Conservation (phyloP, 2,888 invertebrate species). For the Parochlus steinenii region DNA sequence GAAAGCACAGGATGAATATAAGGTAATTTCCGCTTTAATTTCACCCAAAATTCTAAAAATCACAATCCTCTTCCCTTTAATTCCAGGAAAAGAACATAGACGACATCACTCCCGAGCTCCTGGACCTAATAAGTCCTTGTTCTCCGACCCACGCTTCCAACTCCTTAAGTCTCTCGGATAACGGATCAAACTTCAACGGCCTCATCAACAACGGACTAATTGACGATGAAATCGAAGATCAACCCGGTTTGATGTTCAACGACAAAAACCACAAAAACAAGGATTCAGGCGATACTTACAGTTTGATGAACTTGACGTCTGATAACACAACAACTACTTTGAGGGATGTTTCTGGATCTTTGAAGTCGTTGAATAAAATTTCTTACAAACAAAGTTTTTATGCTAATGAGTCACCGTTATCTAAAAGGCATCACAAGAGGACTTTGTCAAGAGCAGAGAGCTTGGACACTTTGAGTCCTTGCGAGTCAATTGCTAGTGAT, state of each 20-base stretch:
- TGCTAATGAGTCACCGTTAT: conserved; percentile 24
- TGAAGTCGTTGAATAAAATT: conserved; percentile 4
- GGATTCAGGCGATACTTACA: not conserved
- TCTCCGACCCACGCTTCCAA: conserved; percentile 66
- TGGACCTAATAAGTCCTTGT: conserved; percentile 37
- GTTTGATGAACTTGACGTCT: conserved; percentile 1
- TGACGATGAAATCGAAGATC: conserved; percentile 84
- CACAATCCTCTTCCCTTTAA: conserved; percentile 31
- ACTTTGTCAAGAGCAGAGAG: conserved; percentile 47
- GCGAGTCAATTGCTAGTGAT: conserved; percentile 69
- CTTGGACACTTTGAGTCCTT: conserved; percentile 66
- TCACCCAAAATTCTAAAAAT: conserved; percentile 15
- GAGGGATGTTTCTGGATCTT: conserved; percentile 9
- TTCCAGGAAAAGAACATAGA: conserved; percentile 29
- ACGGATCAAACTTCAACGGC: conserved; percentile 36
- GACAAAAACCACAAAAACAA: conserved; percentile 31
- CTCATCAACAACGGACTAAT: conserved; percentile 50
- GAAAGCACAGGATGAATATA: conserved; percentile 14
- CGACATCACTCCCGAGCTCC: conserved; percentile 30
- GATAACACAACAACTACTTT: conserved; percentile 5
- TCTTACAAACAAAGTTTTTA: not conserved
- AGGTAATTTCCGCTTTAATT: too few species aligned
- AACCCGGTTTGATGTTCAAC: conserved; percentile 66
- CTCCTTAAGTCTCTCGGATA: conserved; percentile 62
- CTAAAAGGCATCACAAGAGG: conserved; percentile 33